Conservation (phyloP, 2,888 invertebrate species). For the Sphaeridia pumilis region DNA sequence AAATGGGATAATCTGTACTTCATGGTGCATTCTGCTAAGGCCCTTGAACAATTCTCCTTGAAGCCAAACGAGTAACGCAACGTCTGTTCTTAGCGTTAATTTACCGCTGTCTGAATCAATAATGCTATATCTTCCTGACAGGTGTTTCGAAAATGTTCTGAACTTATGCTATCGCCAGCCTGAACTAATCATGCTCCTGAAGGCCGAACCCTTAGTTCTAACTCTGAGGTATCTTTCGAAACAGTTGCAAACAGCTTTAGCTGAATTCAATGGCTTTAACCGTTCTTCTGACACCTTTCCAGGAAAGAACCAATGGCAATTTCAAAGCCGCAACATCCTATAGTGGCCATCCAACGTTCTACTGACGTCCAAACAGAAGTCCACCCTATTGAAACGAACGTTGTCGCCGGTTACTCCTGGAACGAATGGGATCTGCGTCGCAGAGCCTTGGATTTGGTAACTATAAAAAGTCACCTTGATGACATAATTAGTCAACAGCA, state of each 20-base stretch:
- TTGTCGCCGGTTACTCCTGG: constrained; percentile 26
- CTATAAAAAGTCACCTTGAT: too few relatives aligned
- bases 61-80: constrained; percentile 20
- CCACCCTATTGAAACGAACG: constrained; percentile 26
- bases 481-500: too few relatives aligned
- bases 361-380: constrained; percentile 23
- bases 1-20: constrained; percentile 21
- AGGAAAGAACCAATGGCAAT: background rate
- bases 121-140: background rate
- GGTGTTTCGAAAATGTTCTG: constrained; percentile 17
- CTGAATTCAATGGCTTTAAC: background rate
- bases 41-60: constrained; percentile 22
- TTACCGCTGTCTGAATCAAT: background rate
- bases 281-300: background rate
- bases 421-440: constrained; percentile 34
- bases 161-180: constrained; percentile 28
- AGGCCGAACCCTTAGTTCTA: constrained; percentile 22
- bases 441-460: constrained; percentile 29
- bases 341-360: background rate
- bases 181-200: constrained; percentile 25
- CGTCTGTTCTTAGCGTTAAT: background rate
- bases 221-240: constrained; percentile 7
- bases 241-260: background rate
- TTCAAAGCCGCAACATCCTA: too few relatives aligned
- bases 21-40: constrained; percentile 20